Conservation (phyloP, 2,797 vertebrate species). For the Sebastolobus altivelis region DNA sequence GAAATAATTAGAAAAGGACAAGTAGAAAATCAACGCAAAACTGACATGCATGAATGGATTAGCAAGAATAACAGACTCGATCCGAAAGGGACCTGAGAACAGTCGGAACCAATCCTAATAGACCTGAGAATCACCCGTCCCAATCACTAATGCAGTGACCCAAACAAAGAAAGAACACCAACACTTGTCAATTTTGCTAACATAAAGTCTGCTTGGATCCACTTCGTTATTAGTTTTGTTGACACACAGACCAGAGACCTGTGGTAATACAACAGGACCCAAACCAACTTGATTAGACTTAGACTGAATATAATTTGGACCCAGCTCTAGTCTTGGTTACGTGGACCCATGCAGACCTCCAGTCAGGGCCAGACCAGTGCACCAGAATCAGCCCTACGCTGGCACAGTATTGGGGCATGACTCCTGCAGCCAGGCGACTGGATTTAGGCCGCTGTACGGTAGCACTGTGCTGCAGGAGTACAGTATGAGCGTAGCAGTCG, state of each 20-base stretch:
- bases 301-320: not conserved
- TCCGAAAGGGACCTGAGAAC: not conserved
- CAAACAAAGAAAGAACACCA: not conserved
- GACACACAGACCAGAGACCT: not conserved
- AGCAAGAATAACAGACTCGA: not conserved
- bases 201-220: not conserved
- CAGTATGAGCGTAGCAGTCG: slow-evolving; percentile 12
- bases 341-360: not conserved
- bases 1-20: not conserved
- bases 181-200: not conserved
- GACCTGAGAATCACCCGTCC: not conserved
- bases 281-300: too few relatives aligned
- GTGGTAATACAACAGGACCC: not conserved
- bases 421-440: not conserved
- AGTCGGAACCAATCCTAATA: not conserved
- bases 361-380: not conserved
- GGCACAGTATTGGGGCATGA: not conserved
- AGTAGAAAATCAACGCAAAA: too few relatives aligned
- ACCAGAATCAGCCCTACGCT: not conserved
- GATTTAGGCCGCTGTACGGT: not conserved
- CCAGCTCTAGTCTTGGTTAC: not conserved
- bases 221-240: not conserved
- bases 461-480: not conserved
- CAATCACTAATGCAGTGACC: not conserved
- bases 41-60: not conserved